phyloP scores from a whole-genome alignment of 2,888 invertebrate species.

The Sinohyriopsis cumingii region DNA sequence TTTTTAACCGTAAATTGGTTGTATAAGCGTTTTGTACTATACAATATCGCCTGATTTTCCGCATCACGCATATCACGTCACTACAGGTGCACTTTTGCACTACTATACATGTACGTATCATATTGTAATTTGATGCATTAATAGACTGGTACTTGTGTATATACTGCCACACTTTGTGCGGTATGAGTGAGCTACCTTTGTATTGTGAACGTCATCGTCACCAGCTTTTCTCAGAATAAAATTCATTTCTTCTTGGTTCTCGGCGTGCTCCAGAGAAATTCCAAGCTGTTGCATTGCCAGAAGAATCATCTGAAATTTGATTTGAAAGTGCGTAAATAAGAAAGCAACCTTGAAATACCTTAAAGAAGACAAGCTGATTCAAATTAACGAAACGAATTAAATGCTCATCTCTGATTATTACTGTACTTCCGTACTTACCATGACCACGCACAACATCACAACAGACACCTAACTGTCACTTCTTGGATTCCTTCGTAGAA shows the following conservation, averaged over 20 bases:
- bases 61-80: too few species aligned
- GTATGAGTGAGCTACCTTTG: conserved; percentile 37
- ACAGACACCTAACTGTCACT: too few species aligned
- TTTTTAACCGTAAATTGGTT: too few species aligned
- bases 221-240: conserved; percentile 60
- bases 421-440: too few species aligned
- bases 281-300: conserved; percentile 65
- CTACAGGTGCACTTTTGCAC: too few species aligned
- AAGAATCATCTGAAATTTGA: conserved; percentile 58
- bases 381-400: not conserved
- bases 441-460: too few species aligned
- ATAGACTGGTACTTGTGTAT: too few species aligned
- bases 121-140: too few species aligned
- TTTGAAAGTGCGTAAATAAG: not conserved
- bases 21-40: too few species aligned
- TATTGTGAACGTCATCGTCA: conserved; percentile 36
- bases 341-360: not conserved
- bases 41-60: too few species aligned
- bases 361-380: not conserved
- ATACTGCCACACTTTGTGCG: not conserved
- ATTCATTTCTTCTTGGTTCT: conserved; percentile 73
- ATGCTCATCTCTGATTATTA: not conserved
- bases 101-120: too few species aligned
- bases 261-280: conserved; percentile 71
- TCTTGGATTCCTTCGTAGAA: too few species aligned